Evolutionary conservation across 2,888 invertebrate species (phyloP).

Genomic region (Cryptus viduatorius): DNA sequence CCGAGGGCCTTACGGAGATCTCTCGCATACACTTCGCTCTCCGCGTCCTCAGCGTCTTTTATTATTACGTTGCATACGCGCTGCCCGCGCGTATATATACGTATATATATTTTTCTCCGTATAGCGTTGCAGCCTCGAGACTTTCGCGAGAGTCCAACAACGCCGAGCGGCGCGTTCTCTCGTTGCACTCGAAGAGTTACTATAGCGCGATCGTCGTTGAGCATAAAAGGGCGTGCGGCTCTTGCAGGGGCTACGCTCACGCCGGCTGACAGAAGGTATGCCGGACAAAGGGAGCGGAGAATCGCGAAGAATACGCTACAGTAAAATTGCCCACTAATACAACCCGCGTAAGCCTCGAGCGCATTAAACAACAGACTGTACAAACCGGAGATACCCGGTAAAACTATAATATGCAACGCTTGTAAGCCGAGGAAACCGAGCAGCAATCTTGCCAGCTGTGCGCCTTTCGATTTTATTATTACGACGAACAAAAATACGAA

Average conservation of each 20-base stretch:
- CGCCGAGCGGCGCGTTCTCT: constrained; percentile 3
- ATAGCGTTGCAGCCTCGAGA: constrained; percentile 1
- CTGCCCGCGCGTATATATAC: not conserved
- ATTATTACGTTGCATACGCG: constrained; percentile 50
- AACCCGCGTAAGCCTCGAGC: constrained; percentile 25
- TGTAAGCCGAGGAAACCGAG: not conserved
- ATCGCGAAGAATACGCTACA: constrained; percentile 36
- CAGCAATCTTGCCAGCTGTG: constrained; percentile 1
- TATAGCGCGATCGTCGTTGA: constrained; percentile 15
- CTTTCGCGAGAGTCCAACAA: constrained; percentile 30
- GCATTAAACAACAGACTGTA: constrained; percentile 37
- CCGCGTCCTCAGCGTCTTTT: constrained; percentile 41
- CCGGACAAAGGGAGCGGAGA: constrained; percentile 64
- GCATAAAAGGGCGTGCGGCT: constrained; percentile 53
- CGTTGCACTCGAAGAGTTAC: constrained; percentile 9
- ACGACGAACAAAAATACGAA: constrained; percentile 10
- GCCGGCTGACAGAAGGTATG: constrained; percentile 56
- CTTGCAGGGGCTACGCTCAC: constrained; percentile 15
- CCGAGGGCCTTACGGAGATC: constrained; percentile 49
- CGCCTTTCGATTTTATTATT: not conserved
- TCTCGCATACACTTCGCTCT: constrained; percentile 35
- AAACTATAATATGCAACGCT: constrained; percentile 46
- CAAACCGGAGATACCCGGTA: constrained; percentile 48
- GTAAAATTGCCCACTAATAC: constrained; percentile 21
- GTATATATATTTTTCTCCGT: not conserved